phyloP scores from a whole-genome alignment of 1,140 invertebrate genomes.

The Drosophila nikananu region DNA sequence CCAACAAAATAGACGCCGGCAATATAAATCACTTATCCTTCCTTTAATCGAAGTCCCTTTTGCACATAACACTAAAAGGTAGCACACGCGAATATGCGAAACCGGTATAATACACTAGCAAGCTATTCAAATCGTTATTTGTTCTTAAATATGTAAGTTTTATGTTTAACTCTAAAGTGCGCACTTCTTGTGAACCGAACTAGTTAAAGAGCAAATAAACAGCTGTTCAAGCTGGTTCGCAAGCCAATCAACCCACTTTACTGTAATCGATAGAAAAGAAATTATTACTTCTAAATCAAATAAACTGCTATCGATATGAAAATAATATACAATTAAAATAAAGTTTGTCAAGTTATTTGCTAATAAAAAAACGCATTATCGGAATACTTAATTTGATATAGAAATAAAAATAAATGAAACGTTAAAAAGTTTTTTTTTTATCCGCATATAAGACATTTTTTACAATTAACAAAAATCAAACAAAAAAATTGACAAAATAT shows the following conservation, averaged over 20 bases:
- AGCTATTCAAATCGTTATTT: neutral
- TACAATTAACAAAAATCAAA: no score
- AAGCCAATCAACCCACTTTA: neutral
- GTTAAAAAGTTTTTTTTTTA: no score
- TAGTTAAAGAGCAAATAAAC: neutral
- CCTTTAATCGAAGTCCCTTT: neutral
- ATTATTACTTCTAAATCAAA: no score
- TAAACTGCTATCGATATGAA: no score
- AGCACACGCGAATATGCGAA: neutral
- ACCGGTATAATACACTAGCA: neutral
- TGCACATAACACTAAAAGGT: no score
- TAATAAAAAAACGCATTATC: no score
- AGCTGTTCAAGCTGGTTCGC: neutral
- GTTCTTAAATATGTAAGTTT: neutral
- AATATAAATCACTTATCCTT: neutral
- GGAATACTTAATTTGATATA: no score
- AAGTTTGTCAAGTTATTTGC: no score
- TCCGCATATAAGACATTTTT: no score
- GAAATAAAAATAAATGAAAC: no score
- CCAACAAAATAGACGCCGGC: neutral
- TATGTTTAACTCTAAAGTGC: neutral
- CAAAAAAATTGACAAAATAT: no score
- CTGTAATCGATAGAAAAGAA: neutral
- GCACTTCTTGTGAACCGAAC: neutral
- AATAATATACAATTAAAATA: no score